A percentile compares a stretch with the other conserved stretches of the same genome.
These are phyloP conservation scores for Guaruba guarouba DNA, from an alignment of 2,113 vertebrate genomes.

Conservation along the genomic window DNA sequence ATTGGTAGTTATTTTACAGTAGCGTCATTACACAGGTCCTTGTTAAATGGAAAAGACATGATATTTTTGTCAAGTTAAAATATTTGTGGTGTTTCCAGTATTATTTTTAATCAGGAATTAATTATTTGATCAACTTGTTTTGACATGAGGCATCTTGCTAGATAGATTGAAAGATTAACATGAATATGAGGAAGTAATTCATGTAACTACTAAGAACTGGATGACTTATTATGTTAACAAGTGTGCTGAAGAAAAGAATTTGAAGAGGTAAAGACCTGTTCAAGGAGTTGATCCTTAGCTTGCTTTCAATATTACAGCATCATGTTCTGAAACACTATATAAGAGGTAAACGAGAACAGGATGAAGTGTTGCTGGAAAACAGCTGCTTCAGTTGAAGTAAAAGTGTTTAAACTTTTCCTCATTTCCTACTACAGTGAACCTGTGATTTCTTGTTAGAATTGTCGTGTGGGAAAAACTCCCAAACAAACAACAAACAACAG, in stretches of 20 bases:
- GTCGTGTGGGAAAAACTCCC: neutral
- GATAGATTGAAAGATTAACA: neutral
- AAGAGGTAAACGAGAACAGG: neutral
- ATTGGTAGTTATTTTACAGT: neutral
- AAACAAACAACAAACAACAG: neutral
- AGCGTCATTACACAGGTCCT: neutral
- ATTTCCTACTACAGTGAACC: neutral
- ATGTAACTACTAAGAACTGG: neutral
- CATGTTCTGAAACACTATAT: neutral
- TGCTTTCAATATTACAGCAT: neutral
- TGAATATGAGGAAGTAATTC: neutral
- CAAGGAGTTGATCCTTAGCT: neutral
- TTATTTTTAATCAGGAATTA: neutral
- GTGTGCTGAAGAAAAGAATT: neutral
- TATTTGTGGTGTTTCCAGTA: neutral
- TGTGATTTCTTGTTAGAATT: neutral
- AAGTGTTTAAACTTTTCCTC: neutral
- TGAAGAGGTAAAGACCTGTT: neutral
- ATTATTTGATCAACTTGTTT: neutral
- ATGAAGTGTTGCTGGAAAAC: neutral
- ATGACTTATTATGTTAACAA: neutral
- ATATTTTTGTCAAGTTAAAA: neutral
- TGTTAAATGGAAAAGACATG: neutral
- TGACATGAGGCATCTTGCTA: neutral
- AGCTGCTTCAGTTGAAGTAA: neutral